These are phyloP conservation scores for Rattus rattus DNA, from an alignment of 2,113 vertebrate genomes.

Conservation along the genomic window DNA sequence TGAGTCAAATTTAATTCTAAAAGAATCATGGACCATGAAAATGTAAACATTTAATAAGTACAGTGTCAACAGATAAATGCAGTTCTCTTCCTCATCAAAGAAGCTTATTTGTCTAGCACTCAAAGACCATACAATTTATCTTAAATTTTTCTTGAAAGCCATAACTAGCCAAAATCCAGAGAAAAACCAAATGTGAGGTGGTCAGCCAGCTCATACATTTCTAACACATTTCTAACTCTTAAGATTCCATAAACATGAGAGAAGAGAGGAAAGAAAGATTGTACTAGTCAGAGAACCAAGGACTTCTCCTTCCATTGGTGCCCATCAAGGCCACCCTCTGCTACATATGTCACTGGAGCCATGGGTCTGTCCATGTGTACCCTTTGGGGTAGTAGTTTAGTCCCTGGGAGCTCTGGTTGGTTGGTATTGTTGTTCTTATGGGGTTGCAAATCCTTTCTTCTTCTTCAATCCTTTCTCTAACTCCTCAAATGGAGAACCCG, in stretches of 20 bases:
- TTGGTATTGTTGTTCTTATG: no score
- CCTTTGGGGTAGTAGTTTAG: no score
- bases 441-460: no score
- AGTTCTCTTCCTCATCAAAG: neutral
- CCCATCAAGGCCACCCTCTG: no score
- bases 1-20: conserved; percentile 33
- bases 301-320: no score
- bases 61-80: neutral
- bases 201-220: neutral
- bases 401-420: no score
- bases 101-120: neutral
- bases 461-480: no score
- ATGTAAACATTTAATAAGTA: neutral
- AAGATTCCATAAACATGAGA: neutral
- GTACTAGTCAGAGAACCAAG: neutral
- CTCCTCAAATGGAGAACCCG: no score
- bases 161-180: neutral
- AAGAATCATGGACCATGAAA: conserved; percentile 46
- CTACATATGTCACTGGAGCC: no score
- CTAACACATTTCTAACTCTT: neutral
- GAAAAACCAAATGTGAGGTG: no score
- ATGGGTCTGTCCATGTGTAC: no score
- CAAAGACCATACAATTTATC: neutral
- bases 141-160: neutral
- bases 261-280: neutral